Evolutionary conservation across 2,797 vertebrate species (phyloP), one percentile per base, ranked within the genome.

Genomic region (Gephyroberyx darwinii): DNA sequence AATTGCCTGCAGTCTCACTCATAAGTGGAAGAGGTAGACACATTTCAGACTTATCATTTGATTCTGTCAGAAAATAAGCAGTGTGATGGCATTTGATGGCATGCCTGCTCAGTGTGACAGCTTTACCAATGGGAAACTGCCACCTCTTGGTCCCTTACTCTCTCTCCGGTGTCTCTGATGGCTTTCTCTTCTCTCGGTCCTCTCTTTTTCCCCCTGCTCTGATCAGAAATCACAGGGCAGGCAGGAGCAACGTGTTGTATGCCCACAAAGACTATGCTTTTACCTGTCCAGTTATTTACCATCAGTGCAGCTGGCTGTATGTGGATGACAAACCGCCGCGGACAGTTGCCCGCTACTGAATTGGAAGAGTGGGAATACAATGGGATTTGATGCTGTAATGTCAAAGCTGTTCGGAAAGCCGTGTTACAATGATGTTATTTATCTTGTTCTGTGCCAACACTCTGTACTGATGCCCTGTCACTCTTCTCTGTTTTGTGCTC

Each of bases 401-500:
- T 78, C 5, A n/a, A 78, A 81, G 77, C 65, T 78, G 73, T 74
- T 71, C 73, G 74, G 72, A 80, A 79, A 63, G 83, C 77, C 72
- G 79, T 85, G 82, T 88, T 82, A 78, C 65, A 78, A 60, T 85
- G 78, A 86, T 75, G 81, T 87, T 90, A 76, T 90, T 83, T 84
- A 83, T 87, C 85, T 89, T 80, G 83, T 88, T 84, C 84, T 78
- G 82, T 90, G 88, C 81, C 79, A 48, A 81, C 80, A 81, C 76
- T 84, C 84, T 90, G 86, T 90, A 88, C 88, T 80, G 78, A 90
- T 78, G 82, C 90, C 82, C 84, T 86, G 84, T 89, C 90, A 86
- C 85, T 92, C 84, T 89, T 88, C 91, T 93, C 91, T 93, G 93
- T 91, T 92, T 88, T 92, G 87, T 92, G 88, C 90, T 92, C 87